A percentile compares a stretch with the other conserved stretches of the same genome.
These are phyloP conservation scores for Pseudorasbora parva DNA, from an alignment of 2,113 vertebrate genomes.

Conservation along the genomic window DNA sequence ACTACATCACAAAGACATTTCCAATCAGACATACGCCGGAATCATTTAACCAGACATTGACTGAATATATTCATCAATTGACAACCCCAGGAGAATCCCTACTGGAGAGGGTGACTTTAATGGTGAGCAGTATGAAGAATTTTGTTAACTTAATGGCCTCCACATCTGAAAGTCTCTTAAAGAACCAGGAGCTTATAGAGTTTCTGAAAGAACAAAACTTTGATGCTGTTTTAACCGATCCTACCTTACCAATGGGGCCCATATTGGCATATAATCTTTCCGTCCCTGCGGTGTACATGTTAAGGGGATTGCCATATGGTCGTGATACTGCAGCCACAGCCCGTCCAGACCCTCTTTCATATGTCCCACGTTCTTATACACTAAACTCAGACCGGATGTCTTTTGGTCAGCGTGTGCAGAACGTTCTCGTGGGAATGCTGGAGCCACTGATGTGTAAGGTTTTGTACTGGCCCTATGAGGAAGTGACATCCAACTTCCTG, in stretches of 20 bases:
- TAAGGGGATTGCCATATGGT: conserved; percentile 68
- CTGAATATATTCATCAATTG: rapidly evolving
- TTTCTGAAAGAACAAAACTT: conserved; percentile 66
- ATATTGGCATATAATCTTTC: conserved; percentile 68
- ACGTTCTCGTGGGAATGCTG: conserved; percentile 71
- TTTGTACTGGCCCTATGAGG: conserved; percentile 69
- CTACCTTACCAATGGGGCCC: conserved; percentile 66
- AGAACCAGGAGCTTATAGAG: conserved; percentile 62
- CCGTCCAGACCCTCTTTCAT: conserved; percentile 74
- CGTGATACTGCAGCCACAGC: conserved; percentile 68
- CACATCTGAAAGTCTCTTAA: conserved; percentile 73
- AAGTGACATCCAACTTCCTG: conserved; percentile 71
- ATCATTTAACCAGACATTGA: conserved; percentile 10
- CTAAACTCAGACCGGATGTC: conserved; percentile 79
- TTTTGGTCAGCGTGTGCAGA: conserved; percentile 78
- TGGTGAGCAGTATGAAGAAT: rapidly evolving
- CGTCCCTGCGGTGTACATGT: conserved; percentile 68
- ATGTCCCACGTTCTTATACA: conserved; percentile 76
- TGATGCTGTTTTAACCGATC: conserved; percentile 72
- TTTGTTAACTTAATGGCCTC: conserved; percentile 47
- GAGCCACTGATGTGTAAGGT: conserved; percentile 71
- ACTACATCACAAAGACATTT: conserved; percentile 72
- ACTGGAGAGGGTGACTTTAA: conserved; percentile 55
- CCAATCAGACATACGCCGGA: conserved; percentile 67
- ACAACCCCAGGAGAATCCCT: conserved; percentile 45